Evolutionary conservation across 2,888 invertebrate genomes (phyloP).

Genomic region (Andrena flavipes): DNA sequence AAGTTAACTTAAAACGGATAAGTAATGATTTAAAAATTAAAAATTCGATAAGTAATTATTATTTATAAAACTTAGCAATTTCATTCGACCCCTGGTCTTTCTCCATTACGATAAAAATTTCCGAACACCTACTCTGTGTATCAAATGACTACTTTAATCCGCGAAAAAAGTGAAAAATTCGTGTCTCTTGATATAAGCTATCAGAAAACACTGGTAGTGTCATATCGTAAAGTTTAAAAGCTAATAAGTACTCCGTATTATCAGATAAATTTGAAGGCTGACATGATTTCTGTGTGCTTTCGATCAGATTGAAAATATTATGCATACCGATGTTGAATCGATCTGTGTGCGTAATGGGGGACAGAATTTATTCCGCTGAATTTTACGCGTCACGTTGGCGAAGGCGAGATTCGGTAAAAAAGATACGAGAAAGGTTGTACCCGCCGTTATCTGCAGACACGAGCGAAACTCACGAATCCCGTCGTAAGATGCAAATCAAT

Average conservation of each 20-base stretch:
- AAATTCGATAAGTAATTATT: too few species aligned
- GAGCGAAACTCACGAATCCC: constrained; percentile 15
- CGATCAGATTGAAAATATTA: constrained; percentile 14
- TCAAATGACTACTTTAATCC: too few species aligned
- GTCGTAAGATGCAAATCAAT: constrained; percentile 51
- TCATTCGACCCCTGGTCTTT: too few species aligned
- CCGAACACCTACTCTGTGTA: too few species aligned
- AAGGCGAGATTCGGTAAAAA: background rate
- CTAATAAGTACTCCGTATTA: too few species aligned
- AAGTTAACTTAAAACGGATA: too few species aligned
- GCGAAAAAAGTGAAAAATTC: too few species aligned
- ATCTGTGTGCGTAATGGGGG: too few species aligned
- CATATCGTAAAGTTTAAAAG: too few species aligned
- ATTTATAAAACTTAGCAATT: too few species aligned
- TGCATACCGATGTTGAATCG: background rate
- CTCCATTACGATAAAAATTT: too few species aligned
- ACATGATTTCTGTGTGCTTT: background rate
- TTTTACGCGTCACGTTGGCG: constrained; percentile 1
- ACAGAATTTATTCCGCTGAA: background rate
- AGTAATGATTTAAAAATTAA: too few species aligned
- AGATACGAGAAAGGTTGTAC: background rate
- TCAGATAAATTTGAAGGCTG: constrained; percentile 9
- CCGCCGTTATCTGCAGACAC: background rate
- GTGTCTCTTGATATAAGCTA: background rate
- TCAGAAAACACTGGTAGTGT: background rate